Conservation (phyloP, 2,797 vertebrate species). For the Margarornis squamiger region DNA sequence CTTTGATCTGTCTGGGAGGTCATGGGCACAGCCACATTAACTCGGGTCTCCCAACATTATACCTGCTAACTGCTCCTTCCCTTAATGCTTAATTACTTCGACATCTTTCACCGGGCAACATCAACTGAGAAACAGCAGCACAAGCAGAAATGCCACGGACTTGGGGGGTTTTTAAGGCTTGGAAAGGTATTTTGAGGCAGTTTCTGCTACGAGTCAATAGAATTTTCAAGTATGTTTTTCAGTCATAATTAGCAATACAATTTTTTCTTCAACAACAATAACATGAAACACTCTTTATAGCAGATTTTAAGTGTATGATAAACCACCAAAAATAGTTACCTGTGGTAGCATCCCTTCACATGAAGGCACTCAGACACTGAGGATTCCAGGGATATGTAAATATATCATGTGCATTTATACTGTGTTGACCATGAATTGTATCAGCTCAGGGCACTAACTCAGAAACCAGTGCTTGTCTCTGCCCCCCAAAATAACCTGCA, state of each 20-base stretch:
- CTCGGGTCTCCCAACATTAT: slow-evolving; percentile 63
- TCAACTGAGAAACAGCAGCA: slow-evolving; percentile 47
- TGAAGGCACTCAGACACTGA: not conserved
- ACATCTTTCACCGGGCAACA: slow-evolving; percentile 41
- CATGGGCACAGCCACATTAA: slow-evolving; percentile 68
- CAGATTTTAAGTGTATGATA: not conserved
- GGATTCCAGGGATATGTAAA: not conserved
- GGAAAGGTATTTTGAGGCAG: slow-evolving; percentile 35
- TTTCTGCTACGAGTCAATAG: slow-evolving; percentile 9
- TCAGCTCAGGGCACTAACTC: not conserved
- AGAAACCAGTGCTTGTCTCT: not conserved
- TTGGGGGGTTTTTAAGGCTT: not conserved
- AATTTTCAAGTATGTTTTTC: not conserved
- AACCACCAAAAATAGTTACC: not conserved
- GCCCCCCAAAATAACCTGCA: not conserved
- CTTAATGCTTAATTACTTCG: slow-evolving; percentile 68
- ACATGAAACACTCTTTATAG: not conserved
- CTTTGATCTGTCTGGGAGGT: slow-evolving; percentile 83
- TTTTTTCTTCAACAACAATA: not conserved
- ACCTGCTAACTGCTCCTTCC: slow-evolving; percentile 73
- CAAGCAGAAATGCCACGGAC: slow-evolving; percentile 46
- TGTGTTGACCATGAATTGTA: not conserved
- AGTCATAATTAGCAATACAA: not conserved
- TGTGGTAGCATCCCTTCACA: not conserved
- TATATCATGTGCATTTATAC: not conserved